phyloP scores from a whole-genome alignment of 2,113 vertebrate genomes.

The Vulpes lagopus region DNA sequence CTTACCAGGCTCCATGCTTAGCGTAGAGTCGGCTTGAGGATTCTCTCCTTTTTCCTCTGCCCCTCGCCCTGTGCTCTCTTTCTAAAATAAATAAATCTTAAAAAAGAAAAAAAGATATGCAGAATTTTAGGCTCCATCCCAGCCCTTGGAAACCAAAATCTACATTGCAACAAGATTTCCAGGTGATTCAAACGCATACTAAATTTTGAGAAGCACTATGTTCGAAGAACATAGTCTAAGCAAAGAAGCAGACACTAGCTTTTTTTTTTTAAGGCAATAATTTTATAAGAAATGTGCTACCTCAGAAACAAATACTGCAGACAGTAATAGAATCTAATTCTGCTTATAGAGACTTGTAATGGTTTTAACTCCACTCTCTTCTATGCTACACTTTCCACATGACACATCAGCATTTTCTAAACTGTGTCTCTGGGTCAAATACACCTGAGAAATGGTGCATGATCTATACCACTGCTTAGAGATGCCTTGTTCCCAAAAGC shows the following conservation, averaged over 20 bases:
- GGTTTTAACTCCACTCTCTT: not conserved
- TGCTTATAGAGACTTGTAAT: not conserved
- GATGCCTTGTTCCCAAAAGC: not conserved
- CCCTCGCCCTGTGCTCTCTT: not conserved
- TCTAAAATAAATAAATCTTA: not conserved
- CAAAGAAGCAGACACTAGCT: slow-evolving; percentile 12
- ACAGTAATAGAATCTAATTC: not conserved
- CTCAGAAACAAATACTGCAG: not conserved
- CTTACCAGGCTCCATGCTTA: not conserved
- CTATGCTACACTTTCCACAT: not conserved
- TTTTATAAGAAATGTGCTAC: not conserved
- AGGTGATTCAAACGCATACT: not conserved
- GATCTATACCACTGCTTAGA: not conserved
- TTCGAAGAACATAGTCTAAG: not conserved
- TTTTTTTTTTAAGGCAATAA: not conserved
- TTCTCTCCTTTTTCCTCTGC: not conserved
- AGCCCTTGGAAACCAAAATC: not conserved
- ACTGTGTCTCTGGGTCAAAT: not conserved
- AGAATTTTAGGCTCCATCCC: not conserved
- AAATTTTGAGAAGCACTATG: not conserved
- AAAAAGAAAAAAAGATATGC: not conserved
- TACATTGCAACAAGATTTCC: not conserved
- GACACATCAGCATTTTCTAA: not conserved
- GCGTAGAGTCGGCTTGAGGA: not conserved
- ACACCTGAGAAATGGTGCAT: not conserved